A percentile compares a stretch with the other conserved stretches of the same genome.
Conservation (phyloP, 1,140 invertebrate species). For the Tetramorium parvispinum region DNA sequence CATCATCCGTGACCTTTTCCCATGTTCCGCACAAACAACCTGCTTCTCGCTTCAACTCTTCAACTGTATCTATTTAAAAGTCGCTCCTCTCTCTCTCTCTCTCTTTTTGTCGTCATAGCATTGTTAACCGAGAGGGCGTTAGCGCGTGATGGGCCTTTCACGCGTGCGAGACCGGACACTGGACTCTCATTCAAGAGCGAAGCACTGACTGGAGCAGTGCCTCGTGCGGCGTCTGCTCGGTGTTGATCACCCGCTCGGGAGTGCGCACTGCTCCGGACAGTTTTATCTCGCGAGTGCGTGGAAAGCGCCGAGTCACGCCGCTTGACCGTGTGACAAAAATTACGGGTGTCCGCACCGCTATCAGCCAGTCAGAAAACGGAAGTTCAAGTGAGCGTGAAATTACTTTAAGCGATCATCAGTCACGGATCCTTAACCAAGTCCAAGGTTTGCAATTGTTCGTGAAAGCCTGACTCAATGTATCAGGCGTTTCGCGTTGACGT, state of each 20-base stretch:
- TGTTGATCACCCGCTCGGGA: neutral
- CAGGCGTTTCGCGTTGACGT: neutral
- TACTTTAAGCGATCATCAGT: neutral
- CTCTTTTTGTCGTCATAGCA: neutral
- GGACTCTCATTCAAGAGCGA: neutral
- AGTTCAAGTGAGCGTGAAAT: conserved; percentile 6
- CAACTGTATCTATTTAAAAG: neutral
- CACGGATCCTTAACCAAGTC: neutral
- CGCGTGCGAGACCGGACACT: too few species aligned
- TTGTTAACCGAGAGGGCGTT: conserved; percentile 30
- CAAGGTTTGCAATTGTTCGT: neutral
- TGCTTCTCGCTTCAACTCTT: neutral
- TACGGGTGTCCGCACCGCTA: neutral
- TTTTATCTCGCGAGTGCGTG: neutral
- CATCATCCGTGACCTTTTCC: neutral
- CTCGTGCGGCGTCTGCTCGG: neutral
- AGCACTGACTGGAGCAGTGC: neutral
- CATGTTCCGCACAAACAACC: neutral
- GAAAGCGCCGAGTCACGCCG: neutral
- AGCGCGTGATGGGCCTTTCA: neutral
- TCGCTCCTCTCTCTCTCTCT: neutral
- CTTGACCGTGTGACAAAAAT: neutral
- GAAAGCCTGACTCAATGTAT: neutral
- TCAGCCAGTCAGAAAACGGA: neutral
- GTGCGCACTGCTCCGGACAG: too few species aligned